Base-by-base conservation (phyloP, 2,797 vertebrate species). In the Cyclopterus lumpus region DNA sequence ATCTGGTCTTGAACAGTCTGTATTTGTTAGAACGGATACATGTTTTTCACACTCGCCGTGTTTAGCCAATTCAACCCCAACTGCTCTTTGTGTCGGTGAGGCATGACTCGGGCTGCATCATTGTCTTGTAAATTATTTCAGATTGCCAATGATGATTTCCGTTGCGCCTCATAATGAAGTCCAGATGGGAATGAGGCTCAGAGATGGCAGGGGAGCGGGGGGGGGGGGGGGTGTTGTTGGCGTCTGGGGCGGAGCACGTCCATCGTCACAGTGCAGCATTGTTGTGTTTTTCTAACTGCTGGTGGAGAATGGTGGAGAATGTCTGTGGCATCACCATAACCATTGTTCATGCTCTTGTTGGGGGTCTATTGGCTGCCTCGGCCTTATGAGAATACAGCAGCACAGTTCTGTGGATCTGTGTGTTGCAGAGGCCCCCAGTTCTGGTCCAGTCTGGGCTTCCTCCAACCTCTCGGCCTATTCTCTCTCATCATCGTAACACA, bases 161-260 rank as follows among this genome's bases (percentile, higher is more conserved):
- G 74, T 83, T 88, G 32, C 63, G 76, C 80, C 77, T 86, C 75
- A 84, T 92, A 90, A 93, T 91, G 81, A 85, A 83, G 87, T 88
- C 87, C 88, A 89, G 89, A 83, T 81, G 44, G 87, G 89, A 90
- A 85, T 63, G 32, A 84, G 80, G 75, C 69, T 65, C 28, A 5
- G 71, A 28, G 71, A 54, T 76, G 58, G 15, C n/a, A 54, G 10
- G 53, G 22, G 53, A 67, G 75, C 51, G 2, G 57, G 55, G 32
- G 8, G 76, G 62, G 68, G 80, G 62, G 36, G 67, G 73, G 75
- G 79, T 81, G 59, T 79, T 61, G 77, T 83, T 86, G 68, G 80
- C 61, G 76, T 86, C 78, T 82, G 81, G 77, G 86, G 84, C 30
- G 81, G 88, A 84, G 89, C 82, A 69, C 57, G 38, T 80, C 81